Evolutionary conservation across 2,797 vertebrate species (phyloP).

Genomic region (Limnodromus scolopaceus): DNA sequence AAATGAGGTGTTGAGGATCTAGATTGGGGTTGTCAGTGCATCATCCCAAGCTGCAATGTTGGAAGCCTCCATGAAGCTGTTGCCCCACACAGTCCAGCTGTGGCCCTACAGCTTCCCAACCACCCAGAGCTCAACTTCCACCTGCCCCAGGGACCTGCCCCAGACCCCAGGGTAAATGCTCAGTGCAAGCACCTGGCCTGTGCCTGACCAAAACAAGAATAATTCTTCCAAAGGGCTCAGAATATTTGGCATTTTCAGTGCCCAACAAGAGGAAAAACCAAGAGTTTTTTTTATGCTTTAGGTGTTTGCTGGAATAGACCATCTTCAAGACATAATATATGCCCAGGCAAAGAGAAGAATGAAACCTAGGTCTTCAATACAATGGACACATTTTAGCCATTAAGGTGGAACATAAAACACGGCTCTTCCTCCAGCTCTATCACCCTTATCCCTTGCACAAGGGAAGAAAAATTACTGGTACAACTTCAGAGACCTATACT

Average conservation of each 20-base stretch:
- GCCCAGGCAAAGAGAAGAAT: not conserved
- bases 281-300: not conserved
- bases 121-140: not conserved
- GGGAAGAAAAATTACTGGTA: not conserved
- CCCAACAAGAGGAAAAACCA: not conserved
- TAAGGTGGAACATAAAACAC: not conserved
- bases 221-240: not conserved
- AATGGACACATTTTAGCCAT: not conserved
- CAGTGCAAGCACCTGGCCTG: not conserved
- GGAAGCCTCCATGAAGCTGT: not conserved
- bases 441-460: not conserved
- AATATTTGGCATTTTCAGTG: rapidly evolving
- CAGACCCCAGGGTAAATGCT: not conserved
- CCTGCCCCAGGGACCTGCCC: not conserved
- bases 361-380: not conserved
- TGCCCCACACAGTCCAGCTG: too few species aligned
- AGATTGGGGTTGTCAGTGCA: too few species aligned
- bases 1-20: not conserved
- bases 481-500: not conserved
- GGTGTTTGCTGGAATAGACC: not conserved
- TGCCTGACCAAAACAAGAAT: not conserved
- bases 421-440: not conserved
- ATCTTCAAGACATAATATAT: not conserved
- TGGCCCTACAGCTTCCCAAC: rapidly evolving
- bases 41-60: not conserved